These are phyloP conservation scores for Eristalinus aeneus DNA, from an alignment of 2,888 invertebrate genomes.

Conservation along the genomic window DNA sequence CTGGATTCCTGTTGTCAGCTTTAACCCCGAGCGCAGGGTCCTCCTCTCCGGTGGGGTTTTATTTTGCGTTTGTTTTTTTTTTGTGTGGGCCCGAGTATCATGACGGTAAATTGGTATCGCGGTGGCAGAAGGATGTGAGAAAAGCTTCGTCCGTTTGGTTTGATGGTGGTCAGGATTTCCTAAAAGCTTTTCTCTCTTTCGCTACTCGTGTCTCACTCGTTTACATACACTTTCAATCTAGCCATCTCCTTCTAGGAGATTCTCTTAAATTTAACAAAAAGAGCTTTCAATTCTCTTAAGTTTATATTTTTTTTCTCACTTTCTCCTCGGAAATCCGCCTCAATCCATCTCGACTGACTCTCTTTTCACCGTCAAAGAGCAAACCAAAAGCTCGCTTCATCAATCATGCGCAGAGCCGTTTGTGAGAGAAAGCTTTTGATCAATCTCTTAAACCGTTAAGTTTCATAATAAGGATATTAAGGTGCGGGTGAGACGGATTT, in stretches of 20 bases:
- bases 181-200: background rate
- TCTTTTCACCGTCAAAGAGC: background rate
- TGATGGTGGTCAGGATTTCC: background rate
- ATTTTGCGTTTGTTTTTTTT: background rate
- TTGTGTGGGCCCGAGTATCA: background rate
- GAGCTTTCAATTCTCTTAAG: background rate
- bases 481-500: background rate
- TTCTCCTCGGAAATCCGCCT: background rate
- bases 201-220: background rate
- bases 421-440: background rate
- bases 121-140: background rate
- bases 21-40: background rate
- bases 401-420: background rate
- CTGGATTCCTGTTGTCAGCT: conserved; percentile 22
- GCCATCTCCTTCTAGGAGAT: background rate
- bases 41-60: background rate
- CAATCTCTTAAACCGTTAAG: conserved; percentile 38
- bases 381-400: background rate
- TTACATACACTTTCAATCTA: background rate
- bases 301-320: background rate
- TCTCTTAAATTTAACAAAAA: background rate
- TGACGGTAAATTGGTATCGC: conserved; percentile 55
- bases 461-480: conserved; percentile 50
- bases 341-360: background rate
- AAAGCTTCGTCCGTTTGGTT: conserved; percentile 54